Percentiles rank a stretch among this genome's conserved stretches.
Conservation (phyloP, 2,797 vertebrate species). For the Silurus aristotelis region DNA sequence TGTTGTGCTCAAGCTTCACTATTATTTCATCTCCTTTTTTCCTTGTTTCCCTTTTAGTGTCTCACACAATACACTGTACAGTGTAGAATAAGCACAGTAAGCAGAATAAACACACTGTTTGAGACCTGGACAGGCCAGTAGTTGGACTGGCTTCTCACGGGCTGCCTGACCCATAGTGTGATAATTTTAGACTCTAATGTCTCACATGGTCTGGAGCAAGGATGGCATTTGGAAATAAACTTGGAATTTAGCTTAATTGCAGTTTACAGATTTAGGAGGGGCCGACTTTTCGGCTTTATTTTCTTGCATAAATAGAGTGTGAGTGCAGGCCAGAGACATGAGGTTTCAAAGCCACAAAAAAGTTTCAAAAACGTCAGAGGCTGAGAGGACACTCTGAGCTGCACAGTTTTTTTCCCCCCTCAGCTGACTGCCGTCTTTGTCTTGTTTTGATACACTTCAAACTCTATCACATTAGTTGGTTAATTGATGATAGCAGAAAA, state of each 20-base stretch:
- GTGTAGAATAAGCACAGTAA: neutral
- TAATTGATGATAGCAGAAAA: constrained; percentile 9
- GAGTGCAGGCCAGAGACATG: constrained; percentile 79
- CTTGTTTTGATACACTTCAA: neutral
- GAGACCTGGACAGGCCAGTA: constrained; percentile 65
- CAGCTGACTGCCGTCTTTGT: constrained; percentile 4
- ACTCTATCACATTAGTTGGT: neutral
- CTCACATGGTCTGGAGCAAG: constrained; percentile 82
- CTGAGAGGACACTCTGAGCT: constrained; percentile 71
- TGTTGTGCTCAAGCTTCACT: neutral
- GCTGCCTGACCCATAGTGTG: constrained; percentile 79
- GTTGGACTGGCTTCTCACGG: constrained; percentile 67
- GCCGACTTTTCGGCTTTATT: constrained; percentile 81
- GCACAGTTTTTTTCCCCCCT: constrained; percentile 25
- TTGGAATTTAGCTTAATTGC: constrained; percentile 84
- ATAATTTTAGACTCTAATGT: constrained; percentile 80
- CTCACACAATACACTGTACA: neutral
- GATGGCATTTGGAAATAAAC: constrained; percentile 81
- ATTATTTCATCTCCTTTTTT: neutral
- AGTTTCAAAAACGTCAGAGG: constrained; percentile 75
- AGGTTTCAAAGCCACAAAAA: constrained; percentile 79
- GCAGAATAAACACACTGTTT: constrained; percentile 12
- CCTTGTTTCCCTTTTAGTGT: neutral
- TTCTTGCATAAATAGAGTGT: constrained; percentile 82
- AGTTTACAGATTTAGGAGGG: constrained; percentile 85